Evolutionary conservation across 2,888 invertebrate genomes (phyloP).

Genomic region (Pseudoips prasinana): DNA sequence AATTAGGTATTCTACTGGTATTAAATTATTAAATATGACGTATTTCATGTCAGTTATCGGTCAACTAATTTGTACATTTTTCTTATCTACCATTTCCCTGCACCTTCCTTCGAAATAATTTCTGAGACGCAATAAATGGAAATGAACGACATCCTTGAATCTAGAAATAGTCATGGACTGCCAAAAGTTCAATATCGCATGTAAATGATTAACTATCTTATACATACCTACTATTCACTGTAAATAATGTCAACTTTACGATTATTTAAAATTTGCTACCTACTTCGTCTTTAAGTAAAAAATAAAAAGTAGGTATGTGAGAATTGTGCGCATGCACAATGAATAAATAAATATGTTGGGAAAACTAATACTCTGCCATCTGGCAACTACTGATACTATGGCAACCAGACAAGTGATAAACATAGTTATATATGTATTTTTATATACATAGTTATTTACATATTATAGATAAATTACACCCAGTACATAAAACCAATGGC

Average conservation of each 20-base stretch:
- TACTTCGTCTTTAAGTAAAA: no score
- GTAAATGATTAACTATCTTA: conserved; percentile 44
- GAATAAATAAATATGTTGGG: no score
- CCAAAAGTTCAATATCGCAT: conserved; percentile 58
- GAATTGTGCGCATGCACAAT: no score
- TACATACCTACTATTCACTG: conserved; percentile 27
- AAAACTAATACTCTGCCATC: no score
- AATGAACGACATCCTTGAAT: conserved; percentile 55
- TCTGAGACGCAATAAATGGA: conserved; percentile 38
- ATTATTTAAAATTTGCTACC: neutral
- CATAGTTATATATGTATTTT: no score
- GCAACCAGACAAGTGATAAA: no score
- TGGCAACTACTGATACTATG: no score
- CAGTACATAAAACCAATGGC: no score
- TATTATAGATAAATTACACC: no score
- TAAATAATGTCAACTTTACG: conserved; percentile 4
- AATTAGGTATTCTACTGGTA: conserved; percentile 7
- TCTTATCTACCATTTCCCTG: conserved; percentile 6
- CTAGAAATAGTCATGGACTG: conserved; percentile 41
- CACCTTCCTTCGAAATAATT: conserved; percentile 7
- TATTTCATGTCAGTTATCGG: conserved; percentile 7
- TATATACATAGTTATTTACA: no score
- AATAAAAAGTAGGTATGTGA: no score
- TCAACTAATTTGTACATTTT: conserved; percentile 1
- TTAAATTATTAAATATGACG: conserved; percentile 5